Evolutionary conservation across 37 sponge, comb jelly and placozoan genomes (phyloP).

Genomic region (Mnemiopsis leidyi): DNA sequence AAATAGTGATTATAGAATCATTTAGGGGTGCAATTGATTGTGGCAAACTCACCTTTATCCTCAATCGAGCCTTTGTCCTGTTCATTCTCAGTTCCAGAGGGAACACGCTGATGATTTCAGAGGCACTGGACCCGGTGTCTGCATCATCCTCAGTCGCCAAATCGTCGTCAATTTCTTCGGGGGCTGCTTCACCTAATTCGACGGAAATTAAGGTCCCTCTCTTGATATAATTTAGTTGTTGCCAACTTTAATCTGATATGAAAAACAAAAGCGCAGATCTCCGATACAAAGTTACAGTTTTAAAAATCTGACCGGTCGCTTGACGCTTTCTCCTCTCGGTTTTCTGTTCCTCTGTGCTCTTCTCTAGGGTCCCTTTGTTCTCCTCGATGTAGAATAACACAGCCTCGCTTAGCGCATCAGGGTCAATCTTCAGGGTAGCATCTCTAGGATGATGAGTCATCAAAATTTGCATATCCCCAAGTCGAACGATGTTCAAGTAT

Average conservation of each 20-base stretch:
- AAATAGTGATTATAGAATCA: too few relatives aligned
- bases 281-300: too few relatives aligned
- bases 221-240: background rate
- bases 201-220: background rate
- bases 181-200: background rate
- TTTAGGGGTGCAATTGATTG: too few relatives aligned
- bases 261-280: too few relatives aligned
- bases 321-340: background rate
- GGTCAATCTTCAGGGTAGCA: background rate
- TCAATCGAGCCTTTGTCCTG: background rate
- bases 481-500: too few relatives aligned
- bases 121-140: background rate
- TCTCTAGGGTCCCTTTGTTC: background rate
- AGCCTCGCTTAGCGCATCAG: background rate
- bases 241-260: too few relatives aligned
- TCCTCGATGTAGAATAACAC: conserved; percentile 1
- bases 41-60: background rate
- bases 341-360: conserved; percentile 20
- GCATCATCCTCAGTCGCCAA: background rate
- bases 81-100: background rate
- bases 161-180: background rate
- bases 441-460: background rate
- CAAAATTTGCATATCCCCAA: background rate
- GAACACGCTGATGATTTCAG: background rate
- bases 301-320: background rate